phyloP scores from a whole-genome alignment of 2,113 vertebrate genomes.

The Macroglossus sobrinus region DNA sequence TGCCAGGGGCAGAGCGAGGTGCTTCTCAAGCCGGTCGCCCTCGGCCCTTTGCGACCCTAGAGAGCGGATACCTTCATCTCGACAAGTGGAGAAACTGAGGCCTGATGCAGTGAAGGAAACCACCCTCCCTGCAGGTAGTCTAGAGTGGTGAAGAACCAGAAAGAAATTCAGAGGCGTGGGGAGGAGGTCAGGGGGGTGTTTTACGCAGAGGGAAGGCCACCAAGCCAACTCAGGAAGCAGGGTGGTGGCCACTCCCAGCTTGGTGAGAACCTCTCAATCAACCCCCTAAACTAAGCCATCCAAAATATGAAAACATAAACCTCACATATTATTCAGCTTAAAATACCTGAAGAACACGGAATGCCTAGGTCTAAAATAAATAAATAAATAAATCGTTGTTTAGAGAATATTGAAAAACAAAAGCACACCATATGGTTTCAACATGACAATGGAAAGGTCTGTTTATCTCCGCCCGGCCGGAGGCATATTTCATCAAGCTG shows the following conservation, averaged over 20 bases:
- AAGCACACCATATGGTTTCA: slow-evolving; percentile 56
- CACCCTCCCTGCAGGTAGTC: neutral
- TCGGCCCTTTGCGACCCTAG: too few relatives aligned
- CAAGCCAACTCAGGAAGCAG: neutral
- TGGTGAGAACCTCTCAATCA: slow-evolving; percentile 25
- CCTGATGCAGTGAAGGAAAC: neutral
- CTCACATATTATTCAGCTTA: slow-evolving; percentile 49
- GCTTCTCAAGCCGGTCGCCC: accelerated
- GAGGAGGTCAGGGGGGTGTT: neutral
- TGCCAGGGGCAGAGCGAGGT: neutral
- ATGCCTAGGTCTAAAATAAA: slow-evolving; percentile 52
- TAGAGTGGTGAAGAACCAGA: neutral
- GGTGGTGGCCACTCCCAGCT: neutral
- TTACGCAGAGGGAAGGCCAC: slow-evolving; percentile 1
- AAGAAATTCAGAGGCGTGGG: accelerated
- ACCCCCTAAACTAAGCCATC: neutral
- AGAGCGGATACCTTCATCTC: neutral
- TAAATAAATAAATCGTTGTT: neutral
- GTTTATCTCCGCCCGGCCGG: slow-evolving; percentile 71
- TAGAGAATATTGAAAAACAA: slow-evolving; percentile 15
- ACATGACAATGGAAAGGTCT: slow-evolving; percentile 67
- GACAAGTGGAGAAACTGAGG: neutral
- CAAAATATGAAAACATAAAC: too few relatives aligned
- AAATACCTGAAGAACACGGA: slow-evolving; percentile 62
- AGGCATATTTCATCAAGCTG: slow-evolving; percentile 65